A percentile compares a stretch with the other conserved stretches of the same genome.
Evolutionary conservation across 2,888 invertebrate species (phyloP).

Genomic region (Chironomus tentans): DNA sequence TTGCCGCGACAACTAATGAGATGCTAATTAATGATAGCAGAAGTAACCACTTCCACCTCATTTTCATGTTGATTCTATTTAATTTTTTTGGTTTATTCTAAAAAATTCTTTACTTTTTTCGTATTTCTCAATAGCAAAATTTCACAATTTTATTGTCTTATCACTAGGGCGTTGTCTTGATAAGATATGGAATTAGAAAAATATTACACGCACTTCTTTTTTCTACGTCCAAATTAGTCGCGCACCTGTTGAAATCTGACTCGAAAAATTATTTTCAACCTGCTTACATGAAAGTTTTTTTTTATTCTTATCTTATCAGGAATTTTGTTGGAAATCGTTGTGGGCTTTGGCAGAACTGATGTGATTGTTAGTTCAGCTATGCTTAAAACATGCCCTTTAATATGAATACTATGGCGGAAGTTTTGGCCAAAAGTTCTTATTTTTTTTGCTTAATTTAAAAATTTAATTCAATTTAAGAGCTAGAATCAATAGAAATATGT

Average conservation of each 20-base stretch:
- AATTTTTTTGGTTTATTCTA: not conserved
- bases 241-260: slow-evolving; percentile 8
- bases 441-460: too few species aligned
- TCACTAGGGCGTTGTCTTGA: slow-evolving; percentile 21
- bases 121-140: not conserved
- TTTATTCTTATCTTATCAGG: slow-evolving; percentile 12
- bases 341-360: not conserved
- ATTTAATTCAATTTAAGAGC: too few species aligned
- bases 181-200: not conserved
- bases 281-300: not conserved
- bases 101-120: not conserved
- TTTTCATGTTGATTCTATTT: not conserved
- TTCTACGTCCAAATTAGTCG: slow-evolving; percentile 4
- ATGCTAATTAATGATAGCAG: slow-evolving; percentile 3
- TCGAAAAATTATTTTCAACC: not conserved
- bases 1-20: not conserved
- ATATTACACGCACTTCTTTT: not conserved
- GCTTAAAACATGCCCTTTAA: too few species aligned
- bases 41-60: slow-evolving; percentile 24
- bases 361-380: too few species aligned
- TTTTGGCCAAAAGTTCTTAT: too few species aligned
- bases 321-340: not conserved
- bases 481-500: too few species aligned
- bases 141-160: slow-evolving; percentile 7
- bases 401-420: too few species aligned